Evolutionary conservation across 1,140 invertebrate genomes (phyloP).

Genomic region (Xylocopa sonorina): DNA sequence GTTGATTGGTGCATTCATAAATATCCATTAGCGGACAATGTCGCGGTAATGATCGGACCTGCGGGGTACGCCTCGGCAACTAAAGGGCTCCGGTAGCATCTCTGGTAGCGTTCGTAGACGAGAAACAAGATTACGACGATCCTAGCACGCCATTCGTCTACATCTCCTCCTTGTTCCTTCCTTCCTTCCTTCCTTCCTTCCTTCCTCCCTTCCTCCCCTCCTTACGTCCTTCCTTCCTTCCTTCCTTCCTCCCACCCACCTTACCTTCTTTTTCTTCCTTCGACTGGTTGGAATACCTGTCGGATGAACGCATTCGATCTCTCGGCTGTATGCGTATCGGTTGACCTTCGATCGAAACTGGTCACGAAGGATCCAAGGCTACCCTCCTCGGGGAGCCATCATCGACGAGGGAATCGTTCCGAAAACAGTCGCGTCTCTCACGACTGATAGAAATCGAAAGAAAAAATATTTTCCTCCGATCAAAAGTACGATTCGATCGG

Average conservation of each 20-base stretch:
- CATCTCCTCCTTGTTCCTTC: constrained; percentile 51
- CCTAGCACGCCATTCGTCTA: constrained; percentile 64
- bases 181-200: constrained; percentile 25
- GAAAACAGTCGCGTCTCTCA: constrained; percentile 1
- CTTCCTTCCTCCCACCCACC: constrained; percentile 39
- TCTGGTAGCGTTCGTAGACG: constrained; percentile 63
- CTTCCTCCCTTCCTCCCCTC: constrained; percentile 32
- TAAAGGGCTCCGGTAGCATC: constrained; percentile 69
- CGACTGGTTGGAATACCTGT: constrained; percentile 72
- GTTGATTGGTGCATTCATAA: constrained; percentile 82
- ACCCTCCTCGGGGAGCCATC: constrained; percentile 10
- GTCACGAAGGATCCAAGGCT: constrained; percentile 58
- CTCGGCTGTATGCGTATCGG: constrained; percentile 60
- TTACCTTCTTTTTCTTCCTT: constrained; percentile 62
- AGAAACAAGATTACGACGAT: constrained; percentile 68
- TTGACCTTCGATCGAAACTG: constrained; percentile 65
- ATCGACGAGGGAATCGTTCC: constrained; percentile 57
- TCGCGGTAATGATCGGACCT: constrained; percentile 80
- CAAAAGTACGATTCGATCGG: constrained; percentile 60
- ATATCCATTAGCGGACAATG: constrained; percentile 82
- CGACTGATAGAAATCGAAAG: no score
- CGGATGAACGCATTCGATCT: constrained; percentile 74
- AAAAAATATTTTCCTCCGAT: no score
- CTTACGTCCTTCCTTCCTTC: background rate
- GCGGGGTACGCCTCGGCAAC: constrained; percentile 77